These are phyloP conservation scores for Drosophila virilis DNA, from an alignment of 1,140 invertebrate genomes.

Conservation along the genomic window DNA sequence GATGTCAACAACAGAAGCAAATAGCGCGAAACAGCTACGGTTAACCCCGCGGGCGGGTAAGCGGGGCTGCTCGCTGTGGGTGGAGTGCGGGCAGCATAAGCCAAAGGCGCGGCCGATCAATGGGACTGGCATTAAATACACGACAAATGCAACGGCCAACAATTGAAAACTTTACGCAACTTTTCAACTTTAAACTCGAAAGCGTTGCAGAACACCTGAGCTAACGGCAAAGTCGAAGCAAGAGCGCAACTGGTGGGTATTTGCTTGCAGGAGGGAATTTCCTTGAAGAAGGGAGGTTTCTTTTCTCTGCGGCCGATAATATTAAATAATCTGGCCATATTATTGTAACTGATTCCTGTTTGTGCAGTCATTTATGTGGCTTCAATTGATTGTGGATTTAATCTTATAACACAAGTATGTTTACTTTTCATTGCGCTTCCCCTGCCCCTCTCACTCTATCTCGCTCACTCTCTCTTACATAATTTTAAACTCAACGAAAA, in stretches of 20 bases:
- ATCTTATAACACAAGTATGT: no score
- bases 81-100: not conserved
- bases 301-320: no score
- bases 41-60: constrained; percentile 9
- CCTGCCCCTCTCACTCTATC: no score
- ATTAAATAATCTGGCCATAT: not conserved
- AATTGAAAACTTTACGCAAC: constrained; percentile 43
- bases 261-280: not conserved
- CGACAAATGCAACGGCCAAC: constrained; percentile 32
- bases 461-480: no score
- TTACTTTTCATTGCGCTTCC: no score
- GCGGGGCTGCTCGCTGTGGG: not conserved
- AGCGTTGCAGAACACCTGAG: constrained; percentile 20
- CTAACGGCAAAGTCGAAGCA: not conserved
- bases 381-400: no score
- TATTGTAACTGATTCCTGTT: not conserved
- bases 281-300: not conserved
- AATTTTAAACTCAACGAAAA: no score
- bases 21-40: constrained; percentile 28
- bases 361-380: not conserved
- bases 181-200: constrained; percentile 49
- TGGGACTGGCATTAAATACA: constrained; percentile 39
- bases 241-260: not conserved
- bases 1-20: constrained; percentile 55
- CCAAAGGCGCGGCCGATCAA: constrained; percentile 29